Evolutionary conservation across 2,888 invertebrate genomes (phyloP), one percentile per base, ranked within the genome.

Genomic region (Melangyna quadrimaculata): DNA sequence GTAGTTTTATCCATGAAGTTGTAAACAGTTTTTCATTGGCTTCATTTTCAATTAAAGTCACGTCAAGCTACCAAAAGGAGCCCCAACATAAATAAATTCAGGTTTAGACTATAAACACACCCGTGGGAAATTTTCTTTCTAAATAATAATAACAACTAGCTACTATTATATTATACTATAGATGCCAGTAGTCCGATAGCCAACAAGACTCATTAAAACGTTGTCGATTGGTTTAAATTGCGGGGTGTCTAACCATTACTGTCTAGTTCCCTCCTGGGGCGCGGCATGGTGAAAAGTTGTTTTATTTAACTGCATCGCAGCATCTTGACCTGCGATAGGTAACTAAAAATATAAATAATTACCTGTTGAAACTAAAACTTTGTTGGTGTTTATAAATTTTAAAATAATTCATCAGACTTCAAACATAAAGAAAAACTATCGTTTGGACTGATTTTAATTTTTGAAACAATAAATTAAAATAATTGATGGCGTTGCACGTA

Each of bases 51-150:
- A 32, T 57, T 57, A 14, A 57, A 57, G 17, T 57, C 29, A 6
- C 1, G 57, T 57, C 29, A 57, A 32, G 6, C 12, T 17, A 19
- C 19, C 12, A 35, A 57, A 19, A 35, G 32, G 32, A 57, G 19
- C 35, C 19, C 10, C 12, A 57, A 35, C 57, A 14, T 22, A 35
- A 35, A 14, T 22, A 35, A 35, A 29, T 27, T 17, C 29, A 55
- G 55, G 55, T 32, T 55, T 17, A 55, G 29, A 55, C 55, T 55
- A n/a, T n/a, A 29, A 57, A 14, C 57, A 19, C 57, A 57, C 32
- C 57, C 57, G 57, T 57, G 57, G 19, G 57, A 57, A 57, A 35
- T 35, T 35, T 57, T 35, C 6, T 57, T 35, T 32, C 29, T 32
- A n/a, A n/a, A n/a, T n/a, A n/a, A 10, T 29, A 12, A n/a, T 6